These are phyloP conservation scores for Ferdinandea cuprea DNA, from an alignment of 2,888 invertebrate genomes.

Conservation along the genomic window DNA sequence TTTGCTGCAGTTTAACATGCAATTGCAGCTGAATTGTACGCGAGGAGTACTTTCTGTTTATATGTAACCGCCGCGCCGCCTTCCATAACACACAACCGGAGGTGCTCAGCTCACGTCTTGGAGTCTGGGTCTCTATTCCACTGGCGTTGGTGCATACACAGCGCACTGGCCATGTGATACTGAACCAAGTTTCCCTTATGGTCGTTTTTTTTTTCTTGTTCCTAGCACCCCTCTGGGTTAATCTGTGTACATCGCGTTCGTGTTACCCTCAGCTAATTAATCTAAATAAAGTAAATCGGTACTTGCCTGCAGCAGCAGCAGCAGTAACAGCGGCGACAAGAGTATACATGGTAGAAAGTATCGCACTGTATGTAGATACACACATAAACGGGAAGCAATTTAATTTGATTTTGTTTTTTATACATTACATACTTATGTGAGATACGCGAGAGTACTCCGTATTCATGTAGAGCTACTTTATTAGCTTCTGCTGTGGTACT, in stretches of 20 bases:
- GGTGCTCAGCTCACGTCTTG: constrained; percentile 57
- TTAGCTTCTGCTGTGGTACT: constrained; percentile 7
- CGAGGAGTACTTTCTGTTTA: constrained; percentile 35
- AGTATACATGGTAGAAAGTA: constrained; percentile 38
- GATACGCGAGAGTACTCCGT: too few relatives aligned
- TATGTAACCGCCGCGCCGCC: not conserved
- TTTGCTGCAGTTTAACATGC: constrained; percentile 57
- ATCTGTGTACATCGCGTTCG: constrained; percentile 64
- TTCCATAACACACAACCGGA: constrained; percentile 28
- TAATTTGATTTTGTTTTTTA: constrained; percentile 61
- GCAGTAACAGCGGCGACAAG: too few relatives aligned
- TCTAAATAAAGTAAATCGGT: constrained; percentile 74
- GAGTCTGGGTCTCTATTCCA: constrained; percentile 27
- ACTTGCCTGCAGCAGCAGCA: constrained; percentile 39
- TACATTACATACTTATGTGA: too few relatives aligned
- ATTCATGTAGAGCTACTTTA: constrained; percentile 16
- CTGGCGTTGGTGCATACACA: not conserved
- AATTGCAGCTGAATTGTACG: constrained; percentile 58
- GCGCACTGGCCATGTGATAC: constrained; percentile 39
- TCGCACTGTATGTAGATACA: constrained; percentile 34
- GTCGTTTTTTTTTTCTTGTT: constrained; percentile 22
- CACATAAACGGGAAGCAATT: constrained; percentile 73
- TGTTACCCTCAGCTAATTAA: constrained; percentile 73
- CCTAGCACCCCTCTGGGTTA: constrained; percentile 38
- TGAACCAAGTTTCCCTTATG: constrained; percentile 51